Conservation (phyloP, 2,113 vertebrate genomes). For the Chloebia gouldiae region DNA sequence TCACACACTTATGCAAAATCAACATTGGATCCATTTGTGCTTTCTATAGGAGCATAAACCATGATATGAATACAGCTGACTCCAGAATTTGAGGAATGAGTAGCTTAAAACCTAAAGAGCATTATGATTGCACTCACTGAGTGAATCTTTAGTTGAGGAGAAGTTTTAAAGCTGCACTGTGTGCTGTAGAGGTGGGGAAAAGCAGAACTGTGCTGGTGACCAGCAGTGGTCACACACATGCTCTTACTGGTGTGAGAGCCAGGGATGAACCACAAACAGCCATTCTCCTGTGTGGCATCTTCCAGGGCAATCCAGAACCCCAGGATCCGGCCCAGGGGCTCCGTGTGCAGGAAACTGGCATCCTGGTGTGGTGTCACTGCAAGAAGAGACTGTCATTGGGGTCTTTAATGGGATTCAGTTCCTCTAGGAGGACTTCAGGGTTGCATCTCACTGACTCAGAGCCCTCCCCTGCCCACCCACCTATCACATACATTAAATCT, state of each 20-base stretch:
- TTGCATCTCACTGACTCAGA: not conserved
- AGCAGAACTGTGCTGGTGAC: not conserved
- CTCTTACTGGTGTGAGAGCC: constrained; percentile 88
- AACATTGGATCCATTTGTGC: not conserved
- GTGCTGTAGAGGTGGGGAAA: not conserved
- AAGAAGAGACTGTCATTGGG: not conserved
- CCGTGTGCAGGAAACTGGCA: constrained; percentile 90
- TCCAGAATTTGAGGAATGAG: not conserved
- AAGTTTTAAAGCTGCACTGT: not conserved
- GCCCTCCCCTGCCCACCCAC: not conserved
- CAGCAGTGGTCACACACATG: not conserved
- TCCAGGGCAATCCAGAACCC: constrained; percentile 93
- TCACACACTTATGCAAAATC: not conserved
- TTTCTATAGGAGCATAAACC: not conserved
- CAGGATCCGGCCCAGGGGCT: constrained; percentile 87
- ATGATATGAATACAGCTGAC: not conserved
- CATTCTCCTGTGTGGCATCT: constrained; percentile 83
- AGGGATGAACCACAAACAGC: constrained; percentile 95
- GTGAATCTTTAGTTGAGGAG: not conserved
- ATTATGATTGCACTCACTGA: not conserved
- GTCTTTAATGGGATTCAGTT: not conserved
- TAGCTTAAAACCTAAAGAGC: not conserved
- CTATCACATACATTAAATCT: not conserved
- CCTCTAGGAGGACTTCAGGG: not conserved
- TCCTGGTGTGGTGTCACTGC: constrained; percentile 91